phyloP scores from a whole-genome alignment of 2,888 invertebrate genomes.

The Mesochorus sp. region DNA sequence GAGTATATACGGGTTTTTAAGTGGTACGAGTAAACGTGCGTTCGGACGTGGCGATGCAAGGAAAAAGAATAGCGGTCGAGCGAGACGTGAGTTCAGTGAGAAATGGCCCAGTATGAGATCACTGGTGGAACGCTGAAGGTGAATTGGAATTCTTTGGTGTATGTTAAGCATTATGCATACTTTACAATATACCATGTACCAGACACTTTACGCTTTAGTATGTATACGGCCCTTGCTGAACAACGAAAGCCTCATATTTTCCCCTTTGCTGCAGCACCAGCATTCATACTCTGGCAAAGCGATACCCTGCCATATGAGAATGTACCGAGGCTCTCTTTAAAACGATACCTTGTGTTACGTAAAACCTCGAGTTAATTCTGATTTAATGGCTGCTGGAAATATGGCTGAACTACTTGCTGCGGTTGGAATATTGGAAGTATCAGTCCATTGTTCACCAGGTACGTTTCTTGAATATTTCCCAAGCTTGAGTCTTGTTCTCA shows the following conservation, averaged over 20 bases:
- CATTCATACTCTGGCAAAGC: constrained; percentile 42
- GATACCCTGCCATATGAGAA: constrained; percentile 27
- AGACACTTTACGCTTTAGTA: background rate
- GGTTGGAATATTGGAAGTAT: background rate
- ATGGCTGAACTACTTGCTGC: background rate
- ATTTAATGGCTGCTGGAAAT: constrained; percentile 31
- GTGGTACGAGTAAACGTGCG: constrained; percentile 23
- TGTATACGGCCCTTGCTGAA: background rate
- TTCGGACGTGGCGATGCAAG: constrained; percentile 28
- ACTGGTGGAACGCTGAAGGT: constrained; percentile 6
- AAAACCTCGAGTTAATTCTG: background rate
- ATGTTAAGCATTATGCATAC: background rate
- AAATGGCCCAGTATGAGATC: constrained; percentile 15
- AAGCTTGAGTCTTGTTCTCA: background rate
- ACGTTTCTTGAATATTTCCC: constrained; percentile 7
- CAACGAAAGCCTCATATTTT: constrained; percentile 16
- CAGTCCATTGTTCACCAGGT: background rate
- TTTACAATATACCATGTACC: too few relatives aligned
- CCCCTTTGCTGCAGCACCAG: constrained; percentile 6
- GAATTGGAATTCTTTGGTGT: constrained; percentile 5
- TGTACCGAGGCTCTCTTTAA: background rate
- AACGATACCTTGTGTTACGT: background rate
- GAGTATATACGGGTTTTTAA: constrained; percentile 6
- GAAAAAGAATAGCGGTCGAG: constrained; percentile 16
- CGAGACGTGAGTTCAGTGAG: background rate